Base-by-base conservation (phyloP, 2,888 invertebrate genomes). In the Saturnia japonica region DNA sequence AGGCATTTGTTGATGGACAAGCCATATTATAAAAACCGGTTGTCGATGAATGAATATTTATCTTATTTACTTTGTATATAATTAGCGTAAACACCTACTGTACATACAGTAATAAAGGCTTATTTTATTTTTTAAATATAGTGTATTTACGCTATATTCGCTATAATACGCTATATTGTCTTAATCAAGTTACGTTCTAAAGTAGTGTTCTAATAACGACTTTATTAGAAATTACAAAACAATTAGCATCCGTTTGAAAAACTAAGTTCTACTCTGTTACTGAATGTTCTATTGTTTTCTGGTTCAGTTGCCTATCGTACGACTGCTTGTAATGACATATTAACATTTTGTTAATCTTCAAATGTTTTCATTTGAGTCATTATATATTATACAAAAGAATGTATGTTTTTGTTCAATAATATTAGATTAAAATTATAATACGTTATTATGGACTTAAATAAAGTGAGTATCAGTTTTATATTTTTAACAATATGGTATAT, bases 391-490 rank as follows among this genome's bases (percentile, higher is more conserved):
- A 22, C 7, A n/a, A 22, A 54, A 54, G 9, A 25, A 25, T 57
- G 57, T 57, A 28, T 57, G 25, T 57, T 6, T 57, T 25, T 57
- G 57, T 11, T 57, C 11, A 3, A 9, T 9, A 57, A 11, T 57
- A 57, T 57, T 25, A 57, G 14, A 57, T 57, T 57, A 25, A 25
- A 57, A 25, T 57, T 57, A 4, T 57, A 25, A 14, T 28, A 34
- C 34, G 2, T 34, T 34, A 34, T 12, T 11, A 57, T 57, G 25
- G 57, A 57, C 11, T 0, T 57, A 14, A 57, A 57, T 25, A 25
- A 25, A 57, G 57, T 57, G 57, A 57, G 57, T 57, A 57, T 57
- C n/a, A n/a, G 11, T 14, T 57, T 57, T 57, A 25, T 57, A 25
- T 57, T 57, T 57, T 57, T 57, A 25, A 57, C 25, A 12, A 3